Base-by-base conservation (phyloP, 2,797 vertebrate species). In the Mionectes olivaceus region DNA sequence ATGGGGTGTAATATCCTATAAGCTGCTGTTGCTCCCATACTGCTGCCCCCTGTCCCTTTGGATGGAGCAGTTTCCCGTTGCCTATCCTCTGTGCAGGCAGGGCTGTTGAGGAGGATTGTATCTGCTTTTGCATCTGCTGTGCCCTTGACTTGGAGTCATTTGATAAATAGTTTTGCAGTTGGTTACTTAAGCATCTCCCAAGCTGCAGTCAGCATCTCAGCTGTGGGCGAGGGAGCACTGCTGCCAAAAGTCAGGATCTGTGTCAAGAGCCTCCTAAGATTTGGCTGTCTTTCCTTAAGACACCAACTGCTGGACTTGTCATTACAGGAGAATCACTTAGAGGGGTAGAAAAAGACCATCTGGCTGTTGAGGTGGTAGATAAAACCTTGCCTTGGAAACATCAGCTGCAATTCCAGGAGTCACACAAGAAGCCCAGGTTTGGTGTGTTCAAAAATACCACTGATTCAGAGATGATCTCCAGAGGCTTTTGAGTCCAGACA, bases 141-240 rank as follows among this genome's bases (percentile, higher is more conserved):
- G 91, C 85, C 83, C 91, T 81, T 91, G 47, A 30, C 80, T 86
- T 57, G 21, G 50, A 83, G n/a, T 69, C 7, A 33, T 83, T 91
- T 69, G 77, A 83, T 86, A 93, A 94, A 83, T 86, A 75, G 85
- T 76, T 91, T 86, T 91, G 87, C 94, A 91, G 85, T 88, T 90
- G 73, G 91, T 94, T 87, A 78, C 63, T 93, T 88, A 57, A 94
- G 93, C 83, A 81, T 92, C 85, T 78, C 80, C 57, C 6, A 17
- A 68, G 79, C 91, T 83, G 87, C 83, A 86, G 65, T 78, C 85
- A 87, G 87, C 85, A 91, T 91, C 85, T 87, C 61, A 1, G 61
- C 79, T 95, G 87, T 95, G 75, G 91, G 87, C 1, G 56, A 95
- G 71, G 67, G 75, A 93, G 55, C 3, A 10, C 23, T 37, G 70